Base-by-base conservation (phyloP, 2,888 invertebrate genomes). In the Trachelus stipa region DNA sequence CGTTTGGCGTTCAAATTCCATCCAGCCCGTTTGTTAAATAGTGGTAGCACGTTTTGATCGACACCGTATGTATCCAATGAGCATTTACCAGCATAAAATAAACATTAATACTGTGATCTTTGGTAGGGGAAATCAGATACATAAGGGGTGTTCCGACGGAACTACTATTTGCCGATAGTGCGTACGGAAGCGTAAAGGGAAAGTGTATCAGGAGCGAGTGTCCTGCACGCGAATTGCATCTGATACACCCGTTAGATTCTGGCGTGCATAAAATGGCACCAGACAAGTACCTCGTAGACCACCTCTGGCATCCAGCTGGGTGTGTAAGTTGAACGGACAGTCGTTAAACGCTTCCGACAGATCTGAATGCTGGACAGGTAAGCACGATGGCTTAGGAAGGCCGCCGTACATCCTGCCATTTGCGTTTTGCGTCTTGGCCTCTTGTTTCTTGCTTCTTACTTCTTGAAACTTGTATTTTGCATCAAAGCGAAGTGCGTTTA, bases 311-410 rank as follows among this genome's bases (percentile, higher is more conserved):
- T 79, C 73, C 79, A 79, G 78, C 75, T 77, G 74, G 81, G 82
- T 81, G 79, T 81, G 81, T 80, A 78, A 84, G 80, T 79, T 69
- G 83, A 82, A 85, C 79, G 81, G 85, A 83, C 81, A 81, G 79
- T 81, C 81, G 81, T 84, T 85, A 84, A 85, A 84, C 76, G 83
- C 83, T 84, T 86, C 83, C 83, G 83, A 86, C 84, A 83, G 81
- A 81, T 83, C 76, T 79, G 83, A 82, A 83, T 80, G 80, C 79
- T 75, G 80, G 77, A 12, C 69, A 69, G 33, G 79, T 77, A 80
- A 82, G 74, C 79, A 79, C 69, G 77, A 79, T 71, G 69, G 34
- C 73, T 56, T 34, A 34, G 74, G n/a, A 56, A 35, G 69, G 69
- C 69, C 69, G 69, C 30, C 69, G 12, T 69, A 69, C 69, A 33